Conservation (phyloP, 2,113 vertebrate genomes). For the Caloenas nicobarica region DNA sequence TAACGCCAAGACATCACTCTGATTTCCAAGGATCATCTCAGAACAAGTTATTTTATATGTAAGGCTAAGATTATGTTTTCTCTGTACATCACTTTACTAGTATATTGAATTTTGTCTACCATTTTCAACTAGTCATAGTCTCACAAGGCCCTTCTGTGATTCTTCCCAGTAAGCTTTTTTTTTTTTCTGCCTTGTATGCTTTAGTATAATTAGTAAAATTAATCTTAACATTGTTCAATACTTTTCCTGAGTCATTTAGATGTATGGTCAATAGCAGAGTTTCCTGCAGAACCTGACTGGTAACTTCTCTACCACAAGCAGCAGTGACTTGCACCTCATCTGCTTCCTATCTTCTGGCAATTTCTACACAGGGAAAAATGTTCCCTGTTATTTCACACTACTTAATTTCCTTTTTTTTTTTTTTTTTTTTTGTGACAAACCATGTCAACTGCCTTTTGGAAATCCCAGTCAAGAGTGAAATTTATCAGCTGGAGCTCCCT, state of each 20-base stretch:
- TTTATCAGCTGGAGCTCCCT: not conserved
- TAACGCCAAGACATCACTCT: not conserved
- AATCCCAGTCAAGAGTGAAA: not conserved
- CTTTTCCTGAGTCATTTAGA: not conserved
- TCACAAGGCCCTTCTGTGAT: not conserved
- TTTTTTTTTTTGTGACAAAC: not conserved
- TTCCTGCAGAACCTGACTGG: not conserved
- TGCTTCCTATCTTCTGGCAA: not conserved
- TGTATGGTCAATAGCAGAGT: not conserved
- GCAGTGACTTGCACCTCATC: not conserved
- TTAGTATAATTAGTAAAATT: not conserved
- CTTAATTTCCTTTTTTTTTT: not conserved
- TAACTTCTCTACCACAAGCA: not conserved
- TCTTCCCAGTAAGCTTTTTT: not conserved
- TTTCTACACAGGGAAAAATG: not conserved
- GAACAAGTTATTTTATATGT: not conserved
- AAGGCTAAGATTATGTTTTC: not conserved
- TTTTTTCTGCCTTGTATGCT: not conserved
- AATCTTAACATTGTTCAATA: not conserved
- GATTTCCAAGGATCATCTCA: not conserved
- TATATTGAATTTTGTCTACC: not conserved
- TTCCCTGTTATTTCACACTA: not conserved
- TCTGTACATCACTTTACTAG: not conserved
- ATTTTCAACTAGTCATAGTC: not conserved
- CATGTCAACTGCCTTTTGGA: not conserved